A percentile compares a stretch with the other conserved stretches of the same genome.
These are phyloP conservation scores for Diuraphis noxia DNA, from an alignment of 1,140 invertebrate species.

Conservation along the genomic window DNA sequence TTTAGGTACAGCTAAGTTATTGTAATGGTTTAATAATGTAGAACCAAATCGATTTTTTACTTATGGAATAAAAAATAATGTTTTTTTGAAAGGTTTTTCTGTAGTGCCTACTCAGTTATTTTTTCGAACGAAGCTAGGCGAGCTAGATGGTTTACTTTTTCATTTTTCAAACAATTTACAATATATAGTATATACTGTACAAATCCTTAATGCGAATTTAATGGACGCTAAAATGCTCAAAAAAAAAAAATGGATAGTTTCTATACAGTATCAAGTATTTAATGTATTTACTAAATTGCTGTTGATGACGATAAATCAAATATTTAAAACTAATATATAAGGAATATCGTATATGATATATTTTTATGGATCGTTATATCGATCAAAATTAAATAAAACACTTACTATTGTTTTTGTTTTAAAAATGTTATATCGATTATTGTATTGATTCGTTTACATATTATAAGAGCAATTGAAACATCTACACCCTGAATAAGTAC, in stretches of 20 bases:
- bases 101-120: background rate
- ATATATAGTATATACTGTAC: background rate
- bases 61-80: background rate
- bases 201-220: background rate
- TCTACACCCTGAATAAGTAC: background rate
- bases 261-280: background rate
- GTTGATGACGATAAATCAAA: background rate
- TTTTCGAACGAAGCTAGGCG: background rate
- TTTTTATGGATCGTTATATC: background rate
- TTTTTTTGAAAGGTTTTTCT: background rate
- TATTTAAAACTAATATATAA: background rate
- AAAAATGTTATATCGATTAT: background rate
- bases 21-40: background rate
- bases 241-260: background rate
- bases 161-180: background rate
- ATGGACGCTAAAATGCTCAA: background rate
- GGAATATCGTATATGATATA: background rate
- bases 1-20: background rate
- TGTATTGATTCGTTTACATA: background rate
- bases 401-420: background rate
- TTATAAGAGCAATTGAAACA: background rate
- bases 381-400: background rate
- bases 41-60: background rate
- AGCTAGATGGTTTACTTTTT: background rate
- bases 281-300: background rate